phyloP scores from a whole-genome alignment of 2,797 vertebrate species.

The Anguilla marmorata region DNA sequence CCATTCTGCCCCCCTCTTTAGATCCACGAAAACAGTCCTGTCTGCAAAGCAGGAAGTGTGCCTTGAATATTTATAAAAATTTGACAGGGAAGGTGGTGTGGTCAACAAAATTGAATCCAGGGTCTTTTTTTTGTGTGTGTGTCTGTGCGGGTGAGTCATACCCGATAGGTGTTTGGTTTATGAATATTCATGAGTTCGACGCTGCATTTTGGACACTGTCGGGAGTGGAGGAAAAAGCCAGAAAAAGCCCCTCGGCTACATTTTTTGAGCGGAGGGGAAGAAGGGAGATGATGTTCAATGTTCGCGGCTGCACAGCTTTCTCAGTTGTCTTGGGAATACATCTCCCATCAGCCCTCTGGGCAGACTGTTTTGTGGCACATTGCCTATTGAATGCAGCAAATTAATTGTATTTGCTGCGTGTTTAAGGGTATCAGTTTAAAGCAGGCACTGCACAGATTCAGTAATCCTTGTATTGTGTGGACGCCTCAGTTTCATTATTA shows the following conservation, averaged over 20 bases:
- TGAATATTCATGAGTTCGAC: neutral
- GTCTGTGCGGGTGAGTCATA: neutral
- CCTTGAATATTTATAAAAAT: neutral
- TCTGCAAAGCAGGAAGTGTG: neutral
- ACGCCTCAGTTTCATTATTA: neutral
- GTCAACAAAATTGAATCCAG: neutral
- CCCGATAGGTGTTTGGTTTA: neutral
- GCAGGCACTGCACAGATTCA: neutral
- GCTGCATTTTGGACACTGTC: neutral
- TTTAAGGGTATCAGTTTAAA: neutral
- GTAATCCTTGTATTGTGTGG: neutral
- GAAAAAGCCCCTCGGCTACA: neutral
- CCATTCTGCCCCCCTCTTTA: neutral
- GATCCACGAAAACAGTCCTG: neutral
- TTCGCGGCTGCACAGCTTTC: neutral
- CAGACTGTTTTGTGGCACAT: neutral
- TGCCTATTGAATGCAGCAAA: constrained; percentile 12
- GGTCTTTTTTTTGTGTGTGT: neutral
- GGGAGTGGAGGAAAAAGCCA: neutral
- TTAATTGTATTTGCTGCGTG: neutral
- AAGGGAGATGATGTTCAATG: neutral
- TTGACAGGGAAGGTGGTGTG: neutral
- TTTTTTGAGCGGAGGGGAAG: neutral
- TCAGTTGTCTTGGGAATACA: neutral
- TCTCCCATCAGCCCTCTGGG: neutral